Percentiles rank a stretch among this genome's conserved stretches.
These are phyloP conservation scores for Eciton burchellii DNA, from an alignment of 1,140 invertebrate genomes.

Conservation along the genomic window DNA sequence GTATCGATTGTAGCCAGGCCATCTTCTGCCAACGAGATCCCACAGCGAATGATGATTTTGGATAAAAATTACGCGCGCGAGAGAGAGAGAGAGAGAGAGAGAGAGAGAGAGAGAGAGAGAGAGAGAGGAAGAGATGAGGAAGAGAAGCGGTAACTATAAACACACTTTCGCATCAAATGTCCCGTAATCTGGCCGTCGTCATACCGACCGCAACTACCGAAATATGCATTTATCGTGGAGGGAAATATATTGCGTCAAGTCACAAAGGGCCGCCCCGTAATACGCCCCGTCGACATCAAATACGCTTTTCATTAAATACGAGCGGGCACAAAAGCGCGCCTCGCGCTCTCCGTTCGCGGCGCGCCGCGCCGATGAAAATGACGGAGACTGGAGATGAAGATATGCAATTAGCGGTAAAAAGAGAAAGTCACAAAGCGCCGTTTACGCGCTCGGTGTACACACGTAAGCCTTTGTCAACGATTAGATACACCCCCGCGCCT, in stretches of 20 bases:
- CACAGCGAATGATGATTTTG: too few species aligned
- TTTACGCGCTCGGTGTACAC: slow-evolving; percentile 29
- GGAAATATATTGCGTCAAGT: slow-evolving; percentile 54
- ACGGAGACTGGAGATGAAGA: slow-evolving; percentile 54
- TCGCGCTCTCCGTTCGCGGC: slow-evolving; percentile 32
- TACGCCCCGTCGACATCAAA: slow-evolving; percentile 36
- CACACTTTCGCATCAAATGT: slow-evolving; percentile 1
- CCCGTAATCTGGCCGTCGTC: slow-evolving; percentile 7
- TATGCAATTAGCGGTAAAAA: slow-evolving; percentile 43
- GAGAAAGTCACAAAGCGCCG: slow-evolving; percentile 29
- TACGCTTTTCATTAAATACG: slow-evolving; percentile 56
- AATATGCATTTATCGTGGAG: slow-evolving; percentile 19
- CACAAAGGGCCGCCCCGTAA: slow-evolving; percentile 50
- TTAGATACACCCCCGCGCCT: slow-evolving; percentile 32
- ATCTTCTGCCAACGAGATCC: too few species aligned
- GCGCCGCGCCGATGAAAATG: slow-evolving; percentile 20
- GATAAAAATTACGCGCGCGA: too few species aligned
- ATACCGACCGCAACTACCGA: not conserved
- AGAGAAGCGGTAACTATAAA: slow-evolving; percentile 5
- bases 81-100: too few species aligned
- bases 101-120: too few species aligned
- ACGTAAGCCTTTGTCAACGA: slow-evolving; percentile 31
- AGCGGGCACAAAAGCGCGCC: slow-evolving; percentile 33
- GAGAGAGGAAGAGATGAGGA: too few species aligned
- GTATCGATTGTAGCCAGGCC: too few species aligned